phyloP scores from a whole-genome alignment of 1,140 invertebrate species.

The Anastatus disparis region DNA sequence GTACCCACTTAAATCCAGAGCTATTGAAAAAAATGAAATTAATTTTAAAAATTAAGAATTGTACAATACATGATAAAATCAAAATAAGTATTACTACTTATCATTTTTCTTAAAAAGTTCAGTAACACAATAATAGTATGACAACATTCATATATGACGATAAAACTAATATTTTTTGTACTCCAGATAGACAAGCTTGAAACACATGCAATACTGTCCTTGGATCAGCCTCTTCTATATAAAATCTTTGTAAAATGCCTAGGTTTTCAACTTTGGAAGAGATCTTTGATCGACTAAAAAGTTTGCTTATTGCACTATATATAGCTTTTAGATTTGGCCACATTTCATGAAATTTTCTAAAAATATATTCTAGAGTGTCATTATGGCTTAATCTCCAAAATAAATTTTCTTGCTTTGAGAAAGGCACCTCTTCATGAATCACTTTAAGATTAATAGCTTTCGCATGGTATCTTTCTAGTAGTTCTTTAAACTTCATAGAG shows the following conservation, averaged over 20 bases:
- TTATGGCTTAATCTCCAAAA: not conserved
- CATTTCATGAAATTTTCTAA: not conserved
- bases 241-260: not conserved
- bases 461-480: too few species aligned
- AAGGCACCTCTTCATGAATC: too few species aligned
- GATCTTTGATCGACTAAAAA: not conserved
- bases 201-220: not conserved
- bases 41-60: too few species aligned
- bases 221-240: conserved; percentile 10
- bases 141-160: not conserved
- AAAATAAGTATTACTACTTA: too few species aligned
- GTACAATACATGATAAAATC: too few species aligned
- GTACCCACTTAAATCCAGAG: not conserved
- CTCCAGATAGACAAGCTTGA: too few species aligned
- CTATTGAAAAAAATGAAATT: not conserved
- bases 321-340: not conserved
- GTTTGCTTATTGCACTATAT: not conserved
- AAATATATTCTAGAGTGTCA: not conserved
- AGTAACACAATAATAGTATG: not conserved
- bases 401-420: too few species aligned
- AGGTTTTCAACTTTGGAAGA: not conserved
- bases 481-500: too few species aligned
- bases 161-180: not conserved
- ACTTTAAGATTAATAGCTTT: too few species aligned
- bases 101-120: too few species aligned